Conservation (phyloP, 2,888 invertebrate genomes). For the Syritta pipiens region DNA sequence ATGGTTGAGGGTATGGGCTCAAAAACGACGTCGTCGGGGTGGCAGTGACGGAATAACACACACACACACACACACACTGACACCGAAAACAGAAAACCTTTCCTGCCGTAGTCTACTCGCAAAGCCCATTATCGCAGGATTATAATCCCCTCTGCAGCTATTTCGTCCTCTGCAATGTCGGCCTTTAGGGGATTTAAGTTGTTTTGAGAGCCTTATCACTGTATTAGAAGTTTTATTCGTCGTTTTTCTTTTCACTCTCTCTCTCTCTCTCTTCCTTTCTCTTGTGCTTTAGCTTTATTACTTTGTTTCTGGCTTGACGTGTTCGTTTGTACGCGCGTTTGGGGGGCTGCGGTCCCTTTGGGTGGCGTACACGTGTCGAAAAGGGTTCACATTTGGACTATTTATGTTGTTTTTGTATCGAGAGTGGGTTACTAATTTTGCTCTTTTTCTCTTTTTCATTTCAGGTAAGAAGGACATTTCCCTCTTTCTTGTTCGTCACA, state of each 20-base stretch:
- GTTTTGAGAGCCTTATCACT: slow-evolving; percentile 49
- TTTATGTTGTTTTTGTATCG: slow-evolving; percentile 16
- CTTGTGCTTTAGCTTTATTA: slow-evolving; percentile 24
- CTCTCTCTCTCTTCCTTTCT: neutral
- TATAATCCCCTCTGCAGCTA: slow-evolving; percentile 50
- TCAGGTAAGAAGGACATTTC: slow-evolving; percentile 60
- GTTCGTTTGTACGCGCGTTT: neutral
- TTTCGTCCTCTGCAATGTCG: slow-evolving; percentile 31
- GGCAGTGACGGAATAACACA: neutral
- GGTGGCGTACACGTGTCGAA: slow-evolving; percentile 38
- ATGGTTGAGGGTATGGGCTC: slow-evolving; percentile 3
- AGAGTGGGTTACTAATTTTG: slow-evolving; percentile 16
- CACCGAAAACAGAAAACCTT: slow-evolving; percentile 23
- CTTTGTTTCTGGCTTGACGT: slow-evolving; percentile 35
- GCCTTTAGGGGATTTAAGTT: slow-evolving; percentile 33
- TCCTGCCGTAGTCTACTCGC: slow-evolving; percentile 34
- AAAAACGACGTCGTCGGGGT: no score
- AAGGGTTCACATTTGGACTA: slow-evolving; percentile 47
- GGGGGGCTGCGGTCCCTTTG: neutral
- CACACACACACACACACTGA: neutral
- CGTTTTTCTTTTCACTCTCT: neutral
- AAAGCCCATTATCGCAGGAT: slow-evolving; percentile 52
- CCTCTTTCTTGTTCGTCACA: slow-evolving; percentile 40
- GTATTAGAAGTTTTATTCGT: slow-evolving; percentile 28
- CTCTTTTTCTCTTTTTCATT: slow-evolving; percentile 18